Conservation (phyloP, 2,113 vertebrate species). For the Garra rufa region DNA sequence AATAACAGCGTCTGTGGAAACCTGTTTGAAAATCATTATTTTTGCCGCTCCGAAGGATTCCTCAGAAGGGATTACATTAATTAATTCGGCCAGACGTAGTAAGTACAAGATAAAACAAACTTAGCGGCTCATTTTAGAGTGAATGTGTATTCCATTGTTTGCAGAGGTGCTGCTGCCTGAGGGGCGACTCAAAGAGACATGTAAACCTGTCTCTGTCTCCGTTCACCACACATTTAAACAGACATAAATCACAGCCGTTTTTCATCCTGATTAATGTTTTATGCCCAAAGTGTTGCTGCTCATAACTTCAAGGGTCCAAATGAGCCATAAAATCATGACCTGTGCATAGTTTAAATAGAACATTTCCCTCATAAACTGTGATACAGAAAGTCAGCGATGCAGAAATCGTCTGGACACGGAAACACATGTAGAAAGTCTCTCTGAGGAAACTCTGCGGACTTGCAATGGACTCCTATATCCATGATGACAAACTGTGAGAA, state of each 20-base stretch:
- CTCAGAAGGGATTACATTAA: not conserved
- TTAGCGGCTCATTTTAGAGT: slow-evolving; percentile 57
- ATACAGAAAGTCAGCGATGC: not conserved
- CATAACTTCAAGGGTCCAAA: slow-evolving; percentile 65
- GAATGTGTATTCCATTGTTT: slow-evolving; percentile 66
- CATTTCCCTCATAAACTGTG: slow-evolving; percentile 52
- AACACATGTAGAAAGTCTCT: not conserved
- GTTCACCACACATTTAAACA: slow-evolving; percentile 69
- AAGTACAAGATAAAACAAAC: slow-evolving; percentile 56
- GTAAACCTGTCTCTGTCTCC: slow-evolving; percentile 60
- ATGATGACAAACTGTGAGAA: slow-evolving; percentile 12
- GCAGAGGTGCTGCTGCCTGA: slow-evolving; percentile 58
- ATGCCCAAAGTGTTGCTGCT: slow-evolving; percentile 67
- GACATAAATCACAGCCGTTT: slow-evolving; percentile 70
- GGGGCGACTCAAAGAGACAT: slow-evolving; percentile 55
- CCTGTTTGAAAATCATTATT: not conserved
- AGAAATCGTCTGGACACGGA: not conserved
- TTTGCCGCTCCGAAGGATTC: not conserved
- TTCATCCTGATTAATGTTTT: slow-evolving; percentile 67
- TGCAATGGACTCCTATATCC: slow-evolving; percentile 10
- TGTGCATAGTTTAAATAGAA: slow-evolving; percentile 59
- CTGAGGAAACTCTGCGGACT: not conserved
- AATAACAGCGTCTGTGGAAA: not conserved
- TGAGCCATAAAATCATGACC: slow-evolving; percentile 66
- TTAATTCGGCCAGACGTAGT: slow-evolving; percentile 32